Conservation (phyloP, 2,797 vertebrate species). For the Artibeus lituratus region DNA sequence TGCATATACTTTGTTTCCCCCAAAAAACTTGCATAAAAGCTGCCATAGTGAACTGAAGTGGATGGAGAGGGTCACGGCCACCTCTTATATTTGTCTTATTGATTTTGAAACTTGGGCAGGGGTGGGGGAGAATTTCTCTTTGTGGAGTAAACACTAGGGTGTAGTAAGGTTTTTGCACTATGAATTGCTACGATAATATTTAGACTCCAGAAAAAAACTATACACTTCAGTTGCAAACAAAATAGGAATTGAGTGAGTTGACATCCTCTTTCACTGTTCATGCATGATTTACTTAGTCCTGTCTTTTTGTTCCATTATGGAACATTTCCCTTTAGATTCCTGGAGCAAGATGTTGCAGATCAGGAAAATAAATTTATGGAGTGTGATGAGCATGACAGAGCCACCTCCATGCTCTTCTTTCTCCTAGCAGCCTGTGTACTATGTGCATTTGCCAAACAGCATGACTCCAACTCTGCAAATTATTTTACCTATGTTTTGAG, state of each 20-base stretch:
- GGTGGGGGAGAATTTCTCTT: background rate
- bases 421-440: background rate
- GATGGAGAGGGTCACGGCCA: no score
- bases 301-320: slow-evolving; percentile 31
- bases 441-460: background rate
- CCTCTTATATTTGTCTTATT: background rate
- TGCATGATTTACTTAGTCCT: slow-evolving; percentile 21
- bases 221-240: slow-evolving; percentile 60
- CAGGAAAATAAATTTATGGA: slow-evolving; percentile 55
- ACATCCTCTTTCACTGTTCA: slow-evolving; percentile 62
- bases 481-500: background rate
- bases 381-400: background rate
- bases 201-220: slow-evolving; percentile 42
- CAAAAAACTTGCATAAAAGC: background rate
- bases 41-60: background rate
- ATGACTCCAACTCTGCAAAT: background rate
- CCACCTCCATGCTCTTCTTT: slow-evolving; percentile 4
- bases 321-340: slow-evolving; percentile 51
- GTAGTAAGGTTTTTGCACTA: background rate
- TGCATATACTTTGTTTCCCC: slow-evolving; percentile 43
- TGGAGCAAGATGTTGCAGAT: slow-evolving; percentile 56
- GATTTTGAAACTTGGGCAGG: background rate
- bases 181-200: slow-evolving; percentile 47
- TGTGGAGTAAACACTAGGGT: background rate
- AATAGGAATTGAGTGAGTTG: slow-evolving; percentile 66